phyloP scores from a whole-genome alignment of 2,113 vertebrate species.

The Nettapus auritus region DNA sequence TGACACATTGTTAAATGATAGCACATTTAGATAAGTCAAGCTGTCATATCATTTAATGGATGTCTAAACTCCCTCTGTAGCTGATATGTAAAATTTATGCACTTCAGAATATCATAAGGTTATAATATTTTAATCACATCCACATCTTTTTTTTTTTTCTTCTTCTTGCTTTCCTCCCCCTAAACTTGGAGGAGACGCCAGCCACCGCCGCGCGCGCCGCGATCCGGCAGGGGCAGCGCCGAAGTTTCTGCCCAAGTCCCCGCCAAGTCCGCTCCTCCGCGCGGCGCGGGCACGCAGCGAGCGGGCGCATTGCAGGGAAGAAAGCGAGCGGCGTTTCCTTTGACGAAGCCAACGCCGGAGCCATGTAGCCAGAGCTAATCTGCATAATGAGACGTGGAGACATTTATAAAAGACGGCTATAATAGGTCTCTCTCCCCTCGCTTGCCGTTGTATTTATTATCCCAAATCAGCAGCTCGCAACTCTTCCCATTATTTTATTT shows the following conservation, averaged over 20 bases:
- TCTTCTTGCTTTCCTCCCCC: background rate
- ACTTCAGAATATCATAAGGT: slow-evolving; percentile 83
- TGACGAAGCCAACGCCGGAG: background rate
- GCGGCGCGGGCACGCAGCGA: background rate
- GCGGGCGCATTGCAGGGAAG: background rate
- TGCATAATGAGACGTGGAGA: slow-evolving; percentile 57
- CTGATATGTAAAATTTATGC: slow-evolving; percentile 86
- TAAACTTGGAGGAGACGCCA: slow-evolving; percentile 70
- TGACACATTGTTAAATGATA: slow-evolving; percentile 87
- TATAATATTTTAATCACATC: slow-evolving; percentile 86
- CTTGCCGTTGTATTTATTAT: background rate
- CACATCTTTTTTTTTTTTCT: background rate
- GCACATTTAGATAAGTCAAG: slow-evolving; percentile 87
- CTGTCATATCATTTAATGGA: slow-evolving; percentile 86
- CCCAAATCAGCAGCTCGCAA: slow-evolving; percentile 16
- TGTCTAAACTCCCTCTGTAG: slow-evolving; percentile 81
- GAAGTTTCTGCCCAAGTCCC: slow-evolving; percentile 49
- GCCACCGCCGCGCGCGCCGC: background rate
- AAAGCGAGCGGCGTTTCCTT: background rate
- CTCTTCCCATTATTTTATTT: background rate
- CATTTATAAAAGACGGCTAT: slow-evolving; percentile 42
- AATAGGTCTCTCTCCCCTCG: background rate
- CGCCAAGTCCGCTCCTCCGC: background rate
- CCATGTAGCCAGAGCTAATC: slow-evolving; percentile 11
- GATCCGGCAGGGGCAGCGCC: background rate